Percentiles rank a stretch among this genome's conserved stretches.
phyloP scores from a whole-genome alignment of 92 coral and sea anemone genomes.

The Phenganax subtilis region DNA sequence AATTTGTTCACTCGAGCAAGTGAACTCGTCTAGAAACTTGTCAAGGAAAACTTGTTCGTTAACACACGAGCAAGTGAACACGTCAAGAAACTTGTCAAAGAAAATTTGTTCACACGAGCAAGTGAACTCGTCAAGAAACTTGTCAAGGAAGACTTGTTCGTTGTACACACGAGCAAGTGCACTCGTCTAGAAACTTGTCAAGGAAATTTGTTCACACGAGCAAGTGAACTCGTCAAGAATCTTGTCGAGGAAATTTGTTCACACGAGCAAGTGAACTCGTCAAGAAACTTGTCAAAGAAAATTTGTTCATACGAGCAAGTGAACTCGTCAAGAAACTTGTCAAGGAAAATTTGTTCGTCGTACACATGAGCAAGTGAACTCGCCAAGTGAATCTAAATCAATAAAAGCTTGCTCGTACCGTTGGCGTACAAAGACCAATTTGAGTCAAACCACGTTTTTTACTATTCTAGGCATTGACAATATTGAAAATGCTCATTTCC shows the following conservation, averaged over 20 bases:
- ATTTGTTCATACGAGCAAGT: neutral
- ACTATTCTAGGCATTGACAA: slow-evolving; percentile 12
- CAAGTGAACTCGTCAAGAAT: no score
- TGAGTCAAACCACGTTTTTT: neutral
- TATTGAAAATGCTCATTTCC: slow-evolving; percentile 14
- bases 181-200: neutral
- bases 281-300: neutral
- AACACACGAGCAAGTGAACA: neutral
- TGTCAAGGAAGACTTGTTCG: neutral
- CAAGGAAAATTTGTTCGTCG: neutral
- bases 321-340: neutral
- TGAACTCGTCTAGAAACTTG: neutral
- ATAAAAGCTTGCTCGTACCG: neutral
- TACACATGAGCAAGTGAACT: neutral
- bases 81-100: neutral
- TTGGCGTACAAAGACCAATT: neutral
- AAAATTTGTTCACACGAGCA: neutral
- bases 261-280: neutral
- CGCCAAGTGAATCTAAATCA: neutral
- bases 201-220: neutral
- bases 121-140: neutral
- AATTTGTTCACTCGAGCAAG: neutral
- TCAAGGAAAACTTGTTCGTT: neutral
- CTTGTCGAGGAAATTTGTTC: neutral
- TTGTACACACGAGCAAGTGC: neutral